Base-by-base conservation (phyloP, 2,888 invertebrate genomes). In the Drosophila limbata region DNA sequence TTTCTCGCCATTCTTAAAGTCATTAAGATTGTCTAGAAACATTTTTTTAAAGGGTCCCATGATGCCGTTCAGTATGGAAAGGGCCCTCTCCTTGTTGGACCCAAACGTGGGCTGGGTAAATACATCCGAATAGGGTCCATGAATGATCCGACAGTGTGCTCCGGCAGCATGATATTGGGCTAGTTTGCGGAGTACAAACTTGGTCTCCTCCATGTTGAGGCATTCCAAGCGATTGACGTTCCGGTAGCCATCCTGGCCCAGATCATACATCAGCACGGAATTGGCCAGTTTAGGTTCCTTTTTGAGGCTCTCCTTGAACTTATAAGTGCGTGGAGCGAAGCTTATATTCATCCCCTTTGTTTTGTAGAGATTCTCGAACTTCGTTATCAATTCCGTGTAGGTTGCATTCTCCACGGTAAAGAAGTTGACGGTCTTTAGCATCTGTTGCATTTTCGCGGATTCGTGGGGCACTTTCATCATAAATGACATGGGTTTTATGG, bases 91-190 rank as follows among this genome's bases (percentile, higher is more conserved):
- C 15, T 53, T 48, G 35, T 60, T 66, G 6, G 76, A 44, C 0
- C 75, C 70, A n/a, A 84, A 63, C 17, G 73, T 47, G n/a, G 70
- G 48, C 42, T 77, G 77, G 3, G 77, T 44, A 63, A 78, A 39
- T 1, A 63, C 44, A n/a, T 72, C 74, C 0, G 74, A 57, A 55
- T 81, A 91, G 4, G 74, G 76, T n/a, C 91, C 91, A 44, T 79
- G 68, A 0, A 74, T 70, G 11, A 53, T 74, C 8, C 75, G 74
- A 11, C 80, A 78, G 40, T 81, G 79, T 4, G 91, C 92, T 1
- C 91, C 88, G 0, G 90, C 91, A 0, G 92, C 92, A 84, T 92
- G 92, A 53, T 91, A 92, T 62, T 92, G 84, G 1, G 92, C 91
- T 50, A 92, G 50, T 57, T 91, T 91, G 13, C 72, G 71, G 0